phyloP scores from a whole-genome alignment of 2,888 invertebrate species.

The Folsomia manolachei region DNA sequence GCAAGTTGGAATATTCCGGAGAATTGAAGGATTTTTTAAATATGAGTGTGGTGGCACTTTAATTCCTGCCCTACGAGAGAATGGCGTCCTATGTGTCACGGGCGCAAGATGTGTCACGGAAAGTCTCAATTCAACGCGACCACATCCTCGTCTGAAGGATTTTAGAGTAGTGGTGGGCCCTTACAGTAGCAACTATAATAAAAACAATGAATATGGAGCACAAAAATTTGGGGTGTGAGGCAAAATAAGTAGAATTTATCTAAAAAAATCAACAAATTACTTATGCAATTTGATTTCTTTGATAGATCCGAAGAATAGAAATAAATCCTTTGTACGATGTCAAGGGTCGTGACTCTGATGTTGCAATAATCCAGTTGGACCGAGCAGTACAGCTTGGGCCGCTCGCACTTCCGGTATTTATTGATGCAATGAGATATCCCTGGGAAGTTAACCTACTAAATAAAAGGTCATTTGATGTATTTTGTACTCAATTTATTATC shows the following conservation, averaged over 20 bases:
- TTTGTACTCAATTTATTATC: no score
- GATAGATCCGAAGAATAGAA: conserved; percentile 33
- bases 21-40: conserved; percentile 21
- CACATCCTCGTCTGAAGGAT: conserved; percentile 16
- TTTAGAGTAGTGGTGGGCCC: conserved; percentile 33
- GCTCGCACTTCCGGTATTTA: conserved; percentile 28
- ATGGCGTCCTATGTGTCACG: conserved; percentile 27
- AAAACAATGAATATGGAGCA: conserved; percentile 26
- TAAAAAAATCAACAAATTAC: neutral
- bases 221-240: conserved; percentile 33
- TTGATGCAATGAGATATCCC: no score
- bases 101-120: conserved; percentile 38
- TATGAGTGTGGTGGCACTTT: conserved; percentile 40
- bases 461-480: no score
- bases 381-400: conserved; percentile 25
- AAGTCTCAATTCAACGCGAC: conserved; percentile 20
- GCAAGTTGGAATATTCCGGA: conserved; percentile 37
- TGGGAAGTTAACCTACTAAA: no score
- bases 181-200: conserved; percentile 37
- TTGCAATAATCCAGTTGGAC: conserved; percentile 31
- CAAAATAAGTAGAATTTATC: no score
- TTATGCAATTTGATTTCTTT: neutral
- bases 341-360: conserved; percentile 31
- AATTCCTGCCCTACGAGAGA: conserved; percentile 25
- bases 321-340: conserved; percentile 37